Base-by-base conservation (phyloP, 2,113 vertebrate genomes). In the Montifringilla adamsi region DNA sequence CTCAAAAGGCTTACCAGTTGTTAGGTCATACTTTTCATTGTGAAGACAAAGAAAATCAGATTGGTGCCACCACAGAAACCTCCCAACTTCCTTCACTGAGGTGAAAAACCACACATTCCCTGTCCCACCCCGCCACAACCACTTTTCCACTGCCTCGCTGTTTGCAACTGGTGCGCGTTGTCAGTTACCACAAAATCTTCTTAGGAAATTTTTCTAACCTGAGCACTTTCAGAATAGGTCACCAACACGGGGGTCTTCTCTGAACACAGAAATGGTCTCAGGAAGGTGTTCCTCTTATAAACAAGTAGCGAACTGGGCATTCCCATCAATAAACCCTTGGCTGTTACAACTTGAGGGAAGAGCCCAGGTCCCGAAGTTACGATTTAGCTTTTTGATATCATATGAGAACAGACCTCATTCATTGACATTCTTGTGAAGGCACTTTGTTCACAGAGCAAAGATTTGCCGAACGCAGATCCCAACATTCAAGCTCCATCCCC, bases 111-210 rank as follows among this genome's bases (percentile, higher is more conserved):
- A 84, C 63, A 52, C 9, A 23, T 84, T 69, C 41, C 39, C 59
- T 31, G 30, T 81, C 28, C 14, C 21, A 55, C 13, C 3, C 16
- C 5, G 13, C 28, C 55, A 55, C 15, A 3, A 22, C 10, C 41
- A 22, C 6, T 8, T 8, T 59, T 5, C 28, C 46, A 28, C 7
- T 23, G 37, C 46, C 7, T 2, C 2, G 0, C 2, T 33, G n/a
- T 21, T 7, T 47, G 13, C 23, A 41, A 39, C 37, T 13, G 35
- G 23, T 15, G 6, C 22, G 7, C 7, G 0, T 16, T 82, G 31
- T 58, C 49, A 72, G 17, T 7, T 6, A 49, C 11, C 16, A 44
- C 18, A 15, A 6, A n/a, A 50, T 20, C 30, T 60, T 20, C 27
- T 52, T 3, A 33, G 0, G 15, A 44, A n/a, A 15, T 6, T 20